Evolutionary conservation across 2,797 vertebrate genomes (phyloP), one percentile per base, ranked within the genome.

Genomic region (Bradypus variegatus): DNA sequence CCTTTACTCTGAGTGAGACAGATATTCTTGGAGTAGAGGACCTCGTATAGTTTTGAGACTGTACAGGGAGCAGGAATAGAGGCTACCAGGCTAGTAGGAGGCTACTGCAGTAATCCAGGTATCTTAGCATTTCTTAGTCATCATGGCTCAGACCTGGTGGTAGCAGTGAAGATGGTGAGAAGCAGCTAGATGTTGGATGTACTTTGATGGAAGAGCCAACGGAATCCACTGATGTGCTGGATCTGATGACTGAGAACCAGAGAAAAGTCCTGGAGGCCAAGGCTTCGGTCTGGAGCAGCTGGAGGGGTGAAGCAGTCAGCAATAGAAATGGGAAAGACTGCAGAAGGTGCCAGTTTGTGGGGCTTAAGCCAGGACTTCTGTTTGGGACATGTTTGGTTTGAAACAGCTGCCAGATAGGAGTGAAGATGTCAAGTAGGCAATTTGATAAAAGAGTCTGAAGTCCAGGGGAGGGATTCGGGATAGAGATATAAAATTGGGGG

Each of bases 401-500:
- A 83, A 60, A 62, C 75, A 62, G 27, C 50, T 65, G 69, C 77
- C 38, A 48, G 86, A 70, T 55, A 45, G 64, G 70, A 67, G 67
- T 15, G n/a, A 53, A 25, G 45, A 62, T 19, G 13, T 62, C 69
- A 45, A 13, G 38, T 2, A 78, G 27, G 75, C 88, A 62, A 23
- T n/a, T 11, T 50, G 78, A 86, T 85, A 81, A 55, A 85, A 73
- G 72, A 88, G 78, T 27, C 79, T 79, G 60, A 72, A 88, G 82
- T 70, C 76, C 55, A n/a, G 76, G 64, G 23, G 50, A 18, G 6
- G 91, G 93, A 93, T 79, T 95, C 82, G 62, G 73, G 41, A 41
- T n/a, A 48, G 73, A 92, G 91, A 87, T 84, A 77, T 36, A 84
- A 89, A 83, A 89, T 85, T 31, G 0, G 91, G 65, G 62, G 60